phyloP scores from a whole-genome alignment of 2,888 invertebrate species.

The Lamellibrachia columna region DNA sequence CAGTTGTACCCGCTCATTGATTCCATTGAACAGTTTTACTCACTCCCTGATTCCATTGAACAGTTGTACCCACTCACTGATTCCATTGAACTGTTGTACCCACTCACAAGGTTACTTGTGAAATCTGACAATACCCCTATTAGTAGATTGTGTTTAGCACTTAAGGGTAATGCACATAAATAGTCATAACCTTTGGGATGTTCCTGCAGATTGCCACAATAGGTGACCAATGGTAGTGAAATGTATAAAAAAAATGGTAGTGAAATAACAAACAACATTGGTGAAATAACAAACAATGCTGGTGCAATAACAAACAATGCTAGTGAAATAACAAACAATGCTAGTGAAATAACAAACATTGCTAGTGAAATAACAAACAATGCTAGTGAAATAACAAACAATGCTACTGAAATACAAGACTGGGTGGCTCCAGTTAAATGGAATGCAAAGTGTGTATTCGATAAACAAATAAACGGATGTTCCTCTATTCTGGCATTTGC shows the following conservation, averaged over 20 bases:
- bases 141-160: background rate
- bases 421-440: background rate
- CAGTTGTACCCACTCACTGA: background rate
- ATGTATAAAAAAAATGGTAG: background rate
- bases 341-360: too few species aligned
- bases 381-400: too few species aligned
- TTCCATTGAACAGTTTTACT: background rate
- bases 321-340: too few species aligned
- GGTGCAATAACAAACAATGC: too few species aligned
- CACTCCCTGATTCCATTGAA: too few species aligned
- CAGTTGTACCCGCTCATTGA: too few species aligned
- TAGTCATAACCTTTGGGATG: background rate
- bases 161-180: too few species aligned
- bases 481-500: background rate
- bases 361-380: background rate
- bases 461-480: background rate
- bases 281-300: background rate
- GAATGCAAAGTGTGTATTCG: background rate
- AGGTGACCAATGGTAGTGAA: background rate
- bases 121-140: background rate
- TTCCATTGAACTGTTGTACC: background rate
- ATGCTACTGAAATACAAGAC: background rate
- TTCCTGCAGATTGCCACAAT: background rate
- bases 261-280: background rate
- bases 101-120: background rate